A percentile compares a stretch with the other conserved stretches of the same genome.
Evolutionary conservation across 2,888 invertebrate genomes (phyloP).

Genomic region (Bursaphelenchus okinawaensis): DNA sequence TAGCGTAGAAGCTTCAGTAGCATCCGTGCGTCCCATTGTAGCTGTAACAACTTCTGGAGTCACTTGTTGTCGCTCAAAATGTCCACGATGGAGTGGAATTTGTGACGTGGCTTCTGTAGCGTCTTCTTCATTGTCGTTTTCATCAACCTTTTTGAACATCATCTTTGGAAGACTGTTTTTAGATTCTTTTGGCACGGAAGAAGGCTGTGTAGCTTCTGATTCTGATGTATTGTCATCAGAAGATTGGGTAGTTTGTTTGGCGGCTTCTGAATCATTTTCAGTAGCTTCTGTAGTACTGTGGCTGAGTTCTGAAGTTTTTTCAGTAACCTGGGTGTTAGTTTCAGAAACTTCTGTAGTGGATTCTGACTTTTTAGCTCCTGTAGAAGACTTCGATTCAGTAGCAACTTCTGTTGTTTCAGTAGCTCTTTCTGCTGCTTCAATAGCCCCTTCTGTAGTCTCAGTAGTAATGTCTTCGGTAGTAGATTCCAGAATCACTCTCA

Average conservation of each 20-base stretch:
- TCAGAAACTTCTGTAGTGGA: neutral
- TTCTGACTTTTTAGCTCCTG: neutral
- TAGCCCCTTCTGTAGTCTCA: neutral
- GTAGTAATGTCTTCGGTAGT: neutral
- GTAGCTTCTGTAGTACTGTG: neutral
- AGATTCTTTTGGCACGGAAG: neutral
- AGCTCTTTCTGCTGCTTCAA: neutral
- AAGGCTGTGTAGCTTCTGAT: no score
- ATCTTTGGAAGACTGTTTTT: neutral
- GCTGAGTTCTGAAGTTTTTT: neutral
- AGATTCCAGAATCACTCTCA: neutral
- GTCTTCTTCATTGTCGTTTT: neutral
- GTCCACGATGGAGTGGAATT: neutral
- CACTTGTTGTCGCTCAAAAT: neutral
- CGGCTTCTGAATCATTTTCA: neutral
- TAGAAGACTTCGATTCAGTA: neutral
- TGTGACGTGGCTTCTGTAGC: neutral
- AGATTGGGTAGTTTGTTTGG: neutral
- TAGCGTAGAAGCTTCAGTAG: neutral
- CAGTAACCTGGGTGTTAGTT: neutral
- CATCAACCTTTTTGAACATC: neutral
- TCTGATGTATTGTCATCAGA: no score
- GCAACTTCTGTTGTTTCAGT: neutral
- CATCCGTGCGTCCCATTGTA: neutral
- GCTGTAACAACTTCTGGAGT: neutral